Base-by-base conservation (phyloP, 2,113 vertebrate species). In the Ammodytes dubius region DNA sequence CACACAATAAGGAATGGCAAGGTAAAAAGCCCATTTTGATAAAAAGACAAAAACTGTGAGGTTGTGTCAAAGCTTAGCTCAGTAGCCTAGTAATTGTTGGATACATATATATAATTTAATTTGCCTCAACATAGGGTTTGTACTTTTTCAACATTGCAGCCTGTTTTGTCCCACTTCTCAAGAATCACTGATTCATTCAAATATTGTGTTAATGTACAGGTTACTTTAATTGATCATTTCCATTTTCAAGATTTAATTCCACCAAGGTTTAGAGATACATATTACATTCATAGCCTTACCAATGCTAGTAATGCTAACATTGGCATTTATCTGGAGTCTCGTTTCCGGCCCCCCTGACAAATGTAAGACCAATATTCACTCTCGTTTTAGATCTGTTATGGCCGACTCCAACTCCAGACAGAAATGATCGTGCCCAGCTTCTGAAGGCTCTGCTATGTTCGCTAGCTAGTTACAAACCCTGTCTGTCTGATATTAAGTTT, bases 351-450 rank as follows among this genome's bases (percentile, higher is more conserved):
- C 27, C 4, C 40, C 19, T 11, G 19, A 70, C 50, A 60, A 40
- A 60, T 52, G 14, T 15, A 35, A 53, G 5, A 53, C 37, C 3
- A 45, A 43, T 43, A 19, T 14, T 61, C 46, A 14, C 13, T 74
- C 37, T 65, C 3, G 0, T 17, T 46, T 47, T 15, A 46, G 4
- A 46, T 65, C 15, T 39, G 42, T 37, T 56, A 46, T 54, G 14
- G 50, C 39, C 15, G 19, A 19, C 14, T 54, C 50, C 9, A 64
- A 15, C 35, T 19, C 71, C 47, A 9, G 12, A 53, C 47, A 39
- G 47, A 75, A 75, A 67, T 66, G 27, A 67, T 27, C 27, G 39
- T 27, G 37, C 45, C 59, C 12, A 12, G 42, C 61, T 54, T n/a
- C 42, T 2, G 45, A 46, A 54, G 35, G n/a, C 59, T 49, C 10